Conservation (phyloP, 2,113 vertebrate species). For the Charina bottae region DNA sequence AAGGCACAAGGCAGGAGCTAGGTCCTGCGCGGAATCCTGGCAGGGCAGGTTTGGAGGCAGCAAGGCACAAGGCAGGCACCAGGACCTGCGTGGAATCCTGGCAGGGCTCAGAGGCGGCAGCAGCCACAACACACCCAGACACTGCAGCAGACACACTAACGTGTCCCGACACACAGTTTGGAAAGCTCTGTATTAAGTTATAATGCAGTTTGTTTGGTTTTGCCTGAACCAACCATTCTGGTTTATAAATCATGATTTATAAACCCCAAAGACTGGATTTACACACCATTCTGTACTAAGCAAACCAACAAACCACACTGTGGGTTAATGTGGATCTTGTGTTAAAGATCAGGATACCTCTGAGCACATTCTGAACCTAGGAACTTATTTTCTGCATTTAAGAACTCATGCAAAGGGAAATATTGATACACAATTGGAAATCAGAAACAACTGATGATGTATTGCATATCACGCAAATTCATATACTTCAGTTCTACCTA, state of each 20-base stretch:
- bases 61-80: too few relatives aligned
- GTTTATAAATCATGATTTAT: background rate
- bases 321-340: background rate
- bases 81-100: too few relatives aligned
- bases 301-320: background rate
- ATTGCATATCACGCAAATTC: background rate
- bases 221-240: background rate
- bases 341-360: background rate
- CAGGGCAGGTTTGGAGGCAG: too few relatives aligned
- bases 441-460: background rate
- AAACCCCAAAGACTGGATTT: background rate
- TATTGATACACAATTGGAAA: background rate
- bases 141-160: too few relatives aligned
- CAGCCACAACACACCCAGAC: too few relatives aligned
- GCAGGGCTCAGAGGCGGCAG: too few relatives aligned
- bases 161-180: too few relatives aligned
- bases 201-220: background rate
- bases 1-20: too few relatives aligned
- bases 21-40: too few relatives aligned
- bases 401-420: background rate
- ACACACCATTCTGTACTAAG: background rate
- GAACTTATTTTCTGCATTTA: background rate
- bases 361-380: background rate
- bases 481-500: background rate
- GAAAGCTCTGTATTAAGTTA: background rate